Base-by-base conservation (phyloP, 1,140 invertebrate species). In the Bombus sibiricus region DNA sequence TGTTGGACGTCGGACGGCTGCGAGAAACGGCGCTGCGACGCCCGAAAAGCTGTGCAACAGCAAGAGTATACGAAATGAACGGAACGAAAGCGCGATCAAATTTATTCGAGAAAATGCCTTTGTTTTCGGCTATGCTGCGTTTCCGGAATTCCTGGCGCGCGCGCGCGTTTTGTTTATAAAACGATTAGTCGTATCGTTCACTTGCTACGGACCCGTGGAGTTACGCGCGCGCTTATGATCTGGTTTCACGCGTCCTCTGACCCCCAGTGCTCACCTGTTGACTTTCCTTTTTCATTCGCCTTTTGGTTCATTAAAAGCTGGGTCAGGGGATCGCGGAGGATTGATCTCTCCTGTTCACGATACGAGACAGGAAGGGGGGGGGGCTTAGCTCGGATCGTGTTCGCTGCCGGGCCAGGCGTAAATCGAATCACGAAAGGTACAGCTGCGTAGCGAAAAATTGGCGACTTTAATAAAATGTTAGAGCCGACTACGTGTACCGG, bases 401-500 rank as follows among this genome's bases (percentile, higher is more conserved):
- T 18, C 5, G n/a, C 73, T 12, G 3, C 3, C 22, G 12, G 34
- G 18, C 22, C 39, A 12, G 10, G 41, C n/a, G 80, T 81, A 74
- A 68, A 68, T 76, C 73, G 81, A 66, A 83, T 83, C 62, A 41
- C 81, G 73, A 41, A 81, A 37, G 39, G 37, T 74, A 72, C 71
- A 79, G 72, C 32, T 59, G 66, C 47, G 72, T 66, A 37, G 66
- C 68, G 57, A 89, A 73, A 77, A 89, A 88, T 88, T 41, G 64
- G 83, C 47, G 72, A 81, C 78, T 85, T 82, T 87, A 85, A 90
- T 89, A 89, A 87, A 90, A 90, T 68, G 74, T 86, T 86, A 41
- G 25, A 37, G n/a, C 4, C 4, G 32, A 39, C 18, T n/a, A 82
- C 41, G 15, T 32, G 75, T 47, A 41, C 37, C 71, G 74, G 75